Evolutionary conservation across 2,888 invertebrate genomes (phyloP).

Genomic region (Prosopocoilus inquinatus): DNA sequence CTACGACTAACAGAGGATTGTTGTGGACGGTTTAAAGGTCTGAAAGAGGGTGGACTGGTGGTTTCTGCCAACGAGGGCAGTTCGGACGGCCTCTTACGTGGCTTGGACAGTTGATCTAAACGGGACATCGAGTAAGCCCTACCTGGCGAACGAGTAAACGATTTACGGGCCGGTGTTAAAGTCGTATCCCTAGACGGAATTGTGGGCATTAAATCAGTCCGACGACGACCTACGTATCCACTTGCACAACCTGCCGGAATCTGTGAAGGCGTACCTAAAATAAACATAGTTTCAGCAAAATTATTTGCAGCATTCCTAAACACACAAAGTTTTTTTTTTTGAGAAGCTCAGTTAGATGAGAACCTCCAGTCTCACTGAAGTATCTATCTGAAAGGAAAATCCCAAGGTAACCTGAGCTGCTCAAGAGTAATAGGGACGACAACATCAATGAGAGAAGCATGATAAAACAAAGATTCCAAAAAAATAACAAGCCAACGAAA

Average conservation of each 20-base stretch:
- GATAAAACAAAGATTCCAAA: neutral
- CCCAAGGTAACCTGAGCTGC: too few species aligned
- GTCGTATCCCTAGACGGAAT: slow-evolving; percentile 69
- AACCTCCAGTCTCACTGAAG: too few species aligned
- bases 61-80: slow-evolving; percentile 47
- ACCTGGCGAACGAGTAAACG: slow-evolving; percentile 61
- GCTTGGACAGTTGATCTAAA: slow-evolving; percentile 80
- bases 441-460: slow-evolving; percentile 1
- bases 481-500: too few species aligned
- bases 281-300: neutral
- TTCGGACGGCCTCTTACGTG: slow-evolving; percentile 57
- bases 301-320: neutral
- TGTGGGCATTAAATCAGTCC: slow-evolving; percentile 89
- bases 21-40: slow-evolving; percentile 41
- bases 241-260: slow-evolving; percentile 67
- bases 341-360: neutral
- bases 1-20: slow-evolving; percentile 59
- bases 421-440: neutral
- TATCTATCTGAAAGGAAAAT: too few species aligned
- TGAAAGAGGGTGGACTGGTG: slow-evolving; percentile 34
- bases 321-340: neutral
- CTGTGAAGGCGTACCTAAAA: slow-evolving; percentile 40
- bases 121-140: slow-evolving; percentile 94
- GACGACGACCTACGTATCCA: slow-evolving; percentile 73
- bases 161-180: slow-evolving; percentile 53